These are phyloP conservation scores for Yponomeuta malinellus DNA, from an alignment of 2,888 invertebrate genomes.

Conservation along the genomic window DNA sequence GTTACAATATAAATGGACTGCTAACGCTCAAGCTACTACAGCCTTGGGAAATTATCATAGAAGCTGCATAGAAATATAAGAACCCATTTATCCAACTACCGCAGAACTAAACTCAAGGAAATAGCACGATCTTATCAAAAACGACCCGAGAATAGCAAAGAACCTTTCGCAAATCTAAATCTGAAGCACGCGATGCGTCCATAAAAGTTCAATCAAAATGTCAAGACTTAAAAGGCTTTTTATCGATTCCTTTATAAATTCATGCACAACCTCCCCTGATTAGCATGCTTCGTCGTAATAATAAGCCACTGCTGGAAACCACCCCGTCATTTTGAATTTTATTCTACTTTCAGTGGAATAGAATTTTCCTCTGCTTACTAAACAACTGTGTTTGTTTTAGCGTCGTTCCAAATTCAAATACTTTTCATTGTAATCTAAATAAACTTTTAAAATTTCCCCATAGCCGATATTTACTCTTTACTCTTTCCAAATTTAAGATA, in stretches of 20 bases:
- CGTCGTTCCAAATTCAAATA: too few species aligned
- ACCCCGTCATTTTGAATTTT: background rate
- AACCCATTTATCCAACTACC: too few species aligned
- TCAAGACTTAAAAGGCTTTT: constrained; percentile 44
- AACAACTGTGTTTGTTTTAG: background rate
- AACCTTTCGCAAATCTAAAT: background rate
- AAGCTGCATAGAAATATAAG: too few species aligned
- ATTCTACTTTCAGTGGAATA: background rate
- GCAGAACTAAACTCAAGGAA: too few species aligned
- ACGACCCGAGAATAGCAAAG: background rate
- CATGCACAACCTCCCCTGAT: constrained; percentile 16
- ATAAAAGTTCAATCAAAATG: constrained; percentile 51
- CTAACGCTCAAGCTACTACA: too few species aligned
- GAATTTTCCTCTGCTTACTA: background rate
- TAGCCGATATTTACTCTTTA: too few species aligned
- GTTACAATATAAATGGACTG: too few species aligned
- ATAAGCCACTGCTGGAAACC: background rate
- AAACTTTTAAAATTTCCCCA: too few species aligned
- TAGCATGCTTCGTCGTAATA: constrained; percentile 13
- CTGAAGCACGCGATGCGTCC: constrained; percentile 44
- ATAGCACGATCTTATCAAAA: background rate
- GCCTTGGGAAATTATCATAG: too few species aligned
- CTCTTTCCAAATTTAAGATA: too few species aligned
- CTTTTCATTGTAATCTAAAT: too few species aligned
- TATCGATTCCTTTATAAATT: constrained; percentile 45